These are phyloP conservation scores for Melanchra persicariae DNA, from an alignment of 2,888 invertebrate genomes.

Conservation along the genomic window DNA sequence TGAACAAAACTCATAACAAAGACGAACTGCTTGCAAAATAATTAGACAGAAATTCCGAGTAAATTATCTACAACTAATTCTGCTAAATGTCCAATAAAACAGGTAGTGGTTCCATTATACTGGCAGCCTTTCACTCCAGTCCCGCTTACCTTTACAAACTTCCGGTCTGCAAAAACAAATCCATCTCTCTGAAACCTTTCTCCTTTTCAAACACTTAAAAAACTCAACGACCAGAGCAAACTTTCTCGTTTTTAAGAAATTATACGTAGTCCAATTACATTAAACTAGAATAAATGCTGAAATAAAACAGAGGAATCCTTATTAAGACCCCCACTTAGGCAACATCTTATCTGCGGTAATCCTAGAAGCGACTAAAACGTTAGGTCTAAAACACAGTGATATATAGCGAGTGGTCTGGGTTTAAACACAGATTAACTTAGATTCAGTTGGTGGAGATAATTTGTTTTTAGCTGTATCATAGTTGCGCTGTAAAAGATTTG, in stretches of 20 bases:
- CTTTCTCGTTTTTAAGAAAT: conserved; percentile 53
- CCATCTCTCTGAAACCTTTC: conserved; percentile 43
- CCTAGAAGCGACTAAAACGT: conserved; percentile 65
- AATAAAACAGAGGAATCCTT: conserved; percentile 65
- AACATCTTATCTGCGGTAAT: conserved; percentile 72
- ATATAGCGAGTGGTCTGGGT: conserved; percentile 60
- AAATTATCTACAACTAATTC: not conserved
- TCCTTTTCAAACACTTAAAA: conserved; percentile 56
- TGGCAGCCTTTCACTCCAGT: conserved; percentile 21
- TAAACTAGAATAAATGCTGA: conserved; percentile 63
- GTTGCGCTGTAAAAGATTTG: conserved; percentile 35
- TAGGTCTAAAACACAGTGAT: conserved; percentile 69
- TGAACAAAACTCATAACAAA: not conserved
- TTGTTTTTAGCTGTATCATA: conserved; percentile 55
- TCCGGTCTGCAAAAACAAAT: conserved; percentile 57
- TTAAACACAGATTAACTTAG: conserved; percentile 68
- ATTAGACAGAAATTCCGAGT: not conserved
- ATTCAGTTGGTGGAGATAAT: conserved; percentile 60
- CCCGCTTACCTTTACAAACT: conserved; percentile 39
- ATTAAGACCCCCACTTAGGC: conserved; percentile 68
- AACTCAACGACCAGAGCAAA: conserved; percentile 51
- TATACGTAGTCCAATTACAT: conserved; percentile 63
- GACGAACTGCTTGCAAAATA: not conserved
- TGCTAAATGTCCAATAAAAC: conserved; percentile 17
- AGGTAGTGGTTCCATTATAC: conserved; percentile 8